Conservation (phyloP, 2,888 invertebrate species). For the Scaptomyza tumidula region DNA sequence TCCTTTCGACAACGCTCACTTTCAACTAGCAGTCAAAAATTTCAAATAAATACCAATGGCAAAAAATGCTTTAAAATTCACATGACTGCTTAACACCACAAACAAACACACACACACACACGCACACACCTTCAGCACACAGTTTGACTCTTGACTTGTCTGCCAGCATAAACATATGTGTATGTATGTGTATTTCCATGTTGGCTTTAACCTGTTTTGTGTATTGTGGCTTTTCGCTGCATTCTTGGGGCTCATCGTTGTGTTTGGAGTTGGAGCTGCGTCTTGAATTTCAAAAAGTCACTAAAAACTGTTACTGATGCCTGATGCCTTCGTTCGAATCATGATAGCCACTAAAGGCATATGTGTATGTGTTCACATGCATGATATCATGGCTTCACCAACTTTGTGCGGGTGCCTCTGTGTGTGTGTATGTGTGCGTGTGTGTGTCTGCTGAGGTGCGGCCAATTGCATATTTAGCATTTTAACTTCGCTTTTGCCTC, state of each 20-base stretch:
- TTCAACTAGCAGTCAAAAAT: conserved; percentile 44
- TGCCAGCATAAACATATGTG: conserved; percentile 43
- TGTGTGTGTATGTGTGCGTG: conserved; percentile 1
- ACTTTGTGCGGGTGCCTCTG: conserved; percentile 7
- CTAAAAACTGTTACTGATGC: conserved; percentile 41
- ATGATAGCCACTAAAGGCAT: conserved; percentile 25
- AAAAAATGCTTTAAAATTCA: conserved; percentile 62
- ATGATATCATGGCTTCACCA: conserved; percentile 40
- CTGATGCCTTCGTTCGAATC: conserved; percentile 30
- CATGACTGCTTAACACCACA: conserved; percentile 66
- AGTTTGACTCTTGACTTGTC: conserved; percentile 68
- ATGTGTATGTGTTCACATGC: background rate
- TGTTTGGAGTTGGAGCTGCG: conserved; percentile 37
- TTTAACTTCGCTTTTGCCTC: conserved; percentile 32
- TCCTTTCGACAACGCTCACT: conserved; percentile 48
- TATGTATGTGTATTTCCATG: conserved; percentile 13
- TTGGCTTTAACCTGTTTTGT: conserved; percentile 68
- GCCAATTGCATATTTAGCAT: conserved; percentile 52
- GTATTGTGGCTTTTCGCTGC: conserved; percentile 55
- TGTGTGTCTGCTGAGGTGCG: conserved; percentile 42
- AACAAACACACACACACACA: conserved; percentile 24
- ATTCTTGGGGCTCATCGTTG: conserved; percentile 58
- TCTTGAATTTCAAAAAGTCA: conserved; percentile 59
- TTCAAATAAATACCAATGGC: conserved; percentile 38
- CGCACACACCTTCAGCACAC: conserved; percentile 14